phyloP scores from a whole-genome alignment of 2,797 vertebrate genomes.

The Darevskia mixta region DNA sequence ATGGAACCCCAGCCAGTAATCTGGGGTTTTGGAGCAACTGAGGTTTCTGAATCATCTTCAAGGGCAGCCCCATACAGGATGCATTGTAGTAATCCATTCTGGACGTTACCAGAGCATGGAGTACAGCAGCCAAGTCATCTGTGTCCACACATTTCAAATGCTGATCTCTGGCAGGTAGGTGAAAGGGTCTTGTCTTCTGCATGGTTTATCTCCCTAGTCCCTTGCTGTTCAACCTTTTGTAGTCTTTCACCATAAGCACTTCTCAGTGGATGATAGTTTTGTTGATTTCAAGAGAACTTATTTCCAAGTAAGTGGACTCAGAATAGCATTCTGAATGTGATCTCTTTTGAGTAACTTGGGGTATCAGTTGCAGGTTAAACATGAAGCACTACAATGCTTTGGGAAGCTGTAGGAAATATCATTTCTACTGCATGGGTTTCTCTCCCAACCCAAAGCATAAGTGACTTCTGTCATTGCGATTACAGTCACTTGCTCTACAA shows the following conservation, averaged over 20 bases:
- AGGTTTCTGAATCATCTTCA: no score
- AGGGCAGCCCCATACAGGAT: no score
- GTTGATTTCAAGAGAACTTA: not conserved
- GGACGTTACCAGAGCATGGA: no score
- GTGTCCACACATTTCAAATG: not conserved
- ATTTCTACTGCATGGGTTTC: not conserved
- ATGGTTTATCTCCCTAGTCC: no score
- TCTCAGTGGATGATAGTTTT: not conserved
- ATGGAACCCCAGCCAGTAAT: no score
- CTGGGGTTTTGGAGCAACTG: no score
- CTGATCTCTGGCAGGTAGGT: not conserved
- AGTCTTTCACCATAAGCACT: not conserved
- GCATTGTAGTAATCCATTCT: no score
- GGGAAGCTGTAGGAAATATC: not conserved
- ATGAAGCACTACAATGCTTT: not conserved
- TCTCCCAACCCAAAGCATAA: rapidly evolving
- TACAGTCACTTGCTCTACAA: rapidly evolving
- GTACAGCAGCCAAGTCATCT: no score
- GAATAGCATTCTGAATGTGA: no score
- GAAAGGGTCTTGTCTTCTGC: not conserved
- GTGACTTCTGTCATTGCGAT: not conserved
- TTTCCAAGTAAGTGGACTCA: no score
- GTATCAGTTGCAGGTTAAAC: not conserved
- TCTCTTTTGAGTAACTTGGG: not conserved
- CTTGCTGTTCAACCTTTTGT: no score